Base-by-base conservation (phyloP, 2,888 invertebrate species). In the Ectemnius lituratus region DNA sequence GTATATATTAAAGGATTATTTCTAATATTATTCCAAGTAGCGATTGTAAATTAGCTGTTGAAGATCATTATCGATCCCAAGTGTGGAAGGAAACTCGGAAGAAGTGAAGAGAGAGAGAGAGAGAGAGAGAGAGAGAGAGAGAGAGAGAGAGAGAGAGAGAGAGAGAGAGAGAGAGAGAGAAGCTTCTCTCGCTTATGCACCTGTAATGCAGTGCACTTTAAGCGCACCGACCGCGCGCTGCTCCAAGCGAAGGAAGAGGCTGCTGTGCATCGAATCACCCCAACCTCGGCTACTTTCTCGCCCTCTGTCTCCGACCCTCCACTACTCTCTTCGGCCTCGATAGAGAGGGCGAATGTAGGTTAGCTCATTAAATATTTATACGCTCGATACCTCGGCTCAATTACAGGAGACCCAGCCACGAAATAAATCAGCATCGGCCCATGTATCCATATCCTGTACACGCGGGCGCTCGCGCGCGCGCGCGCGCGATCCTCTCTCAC, bases 331-430 rank as follows among this genome's bases (percentile, higher is more conserved):
- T 45, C 46, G n/a, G 56, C 13, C 5, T 8, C 37, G 37, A 37
- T 37, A 37, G 37, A 37, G 8, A 37, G 37, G 37, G 37, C 37
- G 58, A 61, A 70, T 70, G 46, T 71, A 71, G 75, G 62, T 60
- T 56, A 56, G 18, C 63, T 16, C 62, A 66, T 77, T 75, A 63
- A 68, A 75, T 77, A 77, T 77, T 77, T 75, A 75, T 71, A 49
- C 68, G 62, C 62, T 62, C 71, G 63, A 69, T 71, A 61, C 47
- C 68, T 11, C 18, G 45, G 58, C 57, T 63, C 75, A 75, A 77
- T 77, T 77, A 77, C 68, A 61, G 63, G 63, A 59, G 67, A 77
- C 75, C 71, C 68, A 37, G 66, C 75, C 16, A 28, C 5, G 47
- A 66, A 75, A 77, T 75, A 75, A 68, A 75, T 77, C 68, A 69